These are phyloP conservation scores for Hirundo rustica DNA, from an alignment of 2,797 vertebrate genomes.

Conservation along the genomic window DNA sequence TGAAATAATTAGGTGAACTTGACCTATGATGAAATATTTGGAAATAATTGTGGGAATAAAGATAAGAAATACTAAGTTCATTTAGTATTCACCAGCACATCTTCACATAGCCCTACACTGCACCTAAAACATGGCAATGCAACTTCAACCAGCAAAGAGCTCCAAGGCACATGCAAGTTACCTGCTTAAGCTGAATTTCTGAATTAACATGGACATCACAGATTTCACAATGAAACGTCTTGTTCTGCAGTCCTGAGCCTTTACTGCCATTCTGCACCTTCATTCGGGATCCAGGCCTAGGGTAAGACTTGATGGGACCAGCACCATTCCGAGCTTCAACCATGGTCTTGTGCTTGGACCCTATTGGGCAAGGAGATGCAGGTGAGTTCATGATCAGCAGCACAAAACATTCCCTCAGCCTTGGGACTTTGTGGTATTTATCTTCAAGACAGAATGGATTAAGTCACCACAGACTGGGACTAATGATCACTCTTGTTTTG, in stretches of 20 bases:
- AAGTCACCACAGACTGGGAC: not conserved
- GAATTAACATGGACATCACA: slow-evolving; percentile 98
- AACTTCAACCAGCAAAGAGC: not conserved
- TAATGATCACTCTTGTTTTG: not conserved
- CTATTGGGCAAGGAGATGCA: slow-evolving; percentile 66
- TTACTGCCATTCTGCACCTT: slow-evolving; percentile 85
- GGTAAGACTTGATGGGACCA: slow-evolving; percentile 94
- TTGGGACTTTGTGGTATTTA: not conserved
- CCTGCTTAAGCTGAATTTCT: slow-evolving; percentile 98
- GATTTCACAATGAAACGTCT: slow-evolving; percentile 98
- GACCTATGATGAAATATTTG: not conserved
- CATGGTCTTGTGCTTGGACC: slow-evolving; percentile 98
- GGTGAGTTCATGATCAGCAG: not conserved
- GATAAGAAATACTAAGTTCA: not conserved
- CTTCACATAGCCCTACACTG: not conserved
- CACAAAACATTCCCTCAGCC: not conserved
- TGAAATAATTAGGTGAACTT: not conserved
- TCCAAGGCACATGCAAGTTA: slow-evolving; percentile 48
- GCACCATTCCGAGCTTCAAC: slow-evolving; percentile 93
- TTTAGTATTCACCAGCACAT: not conserved
- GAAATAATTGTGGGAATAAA: not conserved
- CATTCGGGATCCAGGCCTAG: slow-evolving; percentile 89
- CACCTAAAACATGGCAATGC: not conserved
- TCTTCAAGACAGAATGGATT: not conserved
- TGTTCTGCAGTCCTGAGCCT: slow-evolving; percentile 95